A percentile compares a stretch with the other conserved stretches of the same genome.
These are phyloP conservation scores for Spodoptera frugiperda DNA, from an alignment of 1,140 invertebrate genomes.

Conservation along the genomic window DNA sequence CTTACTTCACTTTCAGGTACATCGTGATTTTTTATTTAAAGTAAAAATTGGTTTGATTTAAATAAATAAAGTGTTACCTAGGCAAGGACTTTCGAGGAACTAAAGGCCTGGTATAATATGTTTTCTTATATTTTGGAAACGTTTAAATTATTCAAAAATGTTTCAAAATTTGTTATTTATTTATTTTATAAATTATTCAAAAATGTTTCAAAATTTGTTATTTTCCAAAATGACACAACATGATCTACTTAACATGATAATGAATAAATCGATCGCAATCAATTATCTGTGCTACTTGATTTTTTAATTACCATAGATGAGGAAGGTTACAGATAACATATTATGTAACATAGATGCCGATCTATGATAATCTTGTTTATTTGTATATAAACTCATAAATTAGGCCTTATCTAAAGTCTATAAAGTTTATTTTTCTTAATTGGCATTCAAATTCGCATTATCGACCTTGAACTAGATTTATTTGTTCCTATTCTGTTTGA, in stretches of 20 bases:
- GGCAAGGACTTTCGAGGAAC: no score
- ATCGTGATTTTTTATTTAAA: no score
- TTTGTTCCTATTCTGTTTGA: no score
- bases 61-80: no score
- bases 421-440: not conserved
- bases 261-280: not conserved
- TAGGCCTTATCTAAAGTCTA: not conserved
- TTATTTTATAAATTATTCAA: no score
- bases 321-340: not conserved
- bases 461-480: no score
- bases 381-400: not conserved
- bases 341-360: not conserved
- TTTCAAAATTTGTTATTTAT: not conserved
- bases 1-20: no score
- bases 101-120: not conserved
- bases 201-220: not conserved
- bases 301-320: not conserved
- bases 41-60: no score
- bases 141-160: not conserved
- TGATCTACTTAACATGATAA: not conserved
- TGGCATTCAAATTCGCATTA: no score
- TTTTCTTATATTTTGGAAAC: no score
- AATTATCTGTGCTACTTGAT: not conserved
- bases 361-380: not conserved
- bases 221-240: no score